Evolutionary conservation across 2,888 invertebrate genomes (phyloP), one percentile per base, ranked within the genome.

Genomic region (Athalia cordata): DNA sequence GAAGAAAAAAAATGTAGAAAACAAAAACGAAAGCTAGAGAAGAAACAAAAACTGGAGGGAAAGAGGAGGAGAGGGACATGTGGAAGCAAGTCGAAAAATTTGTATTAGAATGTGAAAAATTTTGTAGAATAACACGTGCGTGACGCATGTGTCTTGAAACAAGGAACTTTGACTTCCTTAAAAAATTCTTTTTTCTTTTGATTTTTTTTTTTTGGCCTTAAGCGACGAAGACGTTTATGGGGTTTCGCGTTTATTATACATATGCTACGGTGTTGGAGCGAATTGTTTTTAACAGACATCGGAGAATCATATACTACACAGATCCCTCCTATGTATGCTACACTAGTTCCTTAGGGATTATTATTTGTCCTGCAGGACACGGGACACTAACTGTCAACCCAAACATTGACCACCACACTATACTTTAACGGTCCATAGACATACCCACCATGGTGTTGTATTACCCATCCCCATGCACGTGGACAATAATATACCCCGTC

Each of bases 371-470:
- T n/a, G 72, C 52, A 50, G 52, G 67, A 50, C 79, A 82, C 78
- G 77, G 81, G 83, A 85, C 83, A 82, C 82, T 83, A 79, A 78
- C 82, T 85, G 85, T 86, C 87, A 83, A 81, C 83, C 83, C 83
- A 84, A 87, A 86, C 86, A 85, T 82, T 86, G 85, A 85, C 86
- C 87, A 85, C 86, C 87, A 85, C 84, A 83, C 86, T 29, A 29
- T 29, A 29, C 29, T 29, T 29, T 29, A 29, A 29, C 29, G 29
- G 81, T 81, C 82, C 77, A 70, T 66, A 55, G 57, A 74, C 78
- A 29, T 77, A 64, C 70, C 77, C 68, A 77, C 77, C 50, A 13
- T 49, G 83, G 84, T 83, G 81, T 86, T 83, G 79, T 76, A 83
- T 87, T 86, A 86, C 86, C 80, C 77, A 77, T 78, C 72, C 72